Conservation (phyloP, 1,140 invertebrate genomes). For the Drosophila melanica region DNA sequence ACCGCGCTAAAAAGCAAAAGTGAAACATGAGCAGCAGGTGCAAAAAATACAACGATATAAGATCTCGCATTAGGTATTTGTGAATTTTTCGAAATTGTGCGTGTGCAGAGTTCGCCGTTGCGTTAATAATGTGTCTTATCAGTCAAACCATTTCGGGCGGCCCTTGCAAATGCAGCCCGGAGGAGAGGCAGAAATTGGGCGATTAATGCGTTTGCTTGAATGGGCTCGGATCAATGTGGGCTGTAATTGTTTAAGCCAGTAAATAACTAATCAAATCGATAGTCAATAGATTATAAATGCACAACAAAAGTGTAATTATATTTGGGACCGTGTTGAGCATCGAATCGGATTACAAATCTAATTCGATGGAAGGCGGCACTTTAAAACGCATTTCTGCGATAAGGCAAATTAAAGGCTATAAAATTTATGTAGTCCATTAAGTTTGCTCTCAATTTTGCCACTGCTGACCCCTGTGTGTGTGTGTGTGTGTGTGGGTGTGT, state of each 20-base stretch:
- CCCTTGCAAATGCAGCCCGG: too few relatives aligned
- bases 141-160: slow-evolving; percentile 38
- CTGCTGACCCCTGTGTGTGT: slow-evolving; percentile 15
- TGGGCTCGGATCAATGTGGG: neutral
- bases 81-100: slow-evolving; percentile 69
- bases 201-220: neutral
- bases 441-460: slow-evolving; percentile 24
- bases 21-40: slow-evolving; percentile 68
- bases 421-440: slow-evolving; percentile 41
- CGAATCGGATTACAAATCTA: slow-evolving; percentile 5
- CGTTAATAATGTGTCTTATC: slow-evolving; percentile 74
- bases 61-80: slow-evolving; percentile 4
- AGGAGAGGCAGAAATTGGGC: neutral
- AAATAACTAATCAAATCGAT: neutral
- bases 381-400: slow-evolving; percentile 7
- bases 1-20: slow-evolving; percentile 32
- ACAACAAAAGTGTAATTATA: neutral
- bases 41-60: slow-evolving; percentile 34
- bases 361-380: slow-evolving; percentile 26
- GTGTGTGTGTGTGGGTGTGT: slow-evolving; percentile 7
- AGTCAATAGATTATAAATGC: neutral
- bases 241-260: neutral
- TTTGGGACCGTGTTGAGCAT: neutral
- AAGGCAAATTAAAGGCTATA: slow-evolving; percentile 43
- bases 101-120: slow-evolving; percentile 56